These are phyloP conservation scores for Drosophila yakuba DNA, from an alignment of 1,140 invertebrate species.

Conservation along the genomic window DNA sequence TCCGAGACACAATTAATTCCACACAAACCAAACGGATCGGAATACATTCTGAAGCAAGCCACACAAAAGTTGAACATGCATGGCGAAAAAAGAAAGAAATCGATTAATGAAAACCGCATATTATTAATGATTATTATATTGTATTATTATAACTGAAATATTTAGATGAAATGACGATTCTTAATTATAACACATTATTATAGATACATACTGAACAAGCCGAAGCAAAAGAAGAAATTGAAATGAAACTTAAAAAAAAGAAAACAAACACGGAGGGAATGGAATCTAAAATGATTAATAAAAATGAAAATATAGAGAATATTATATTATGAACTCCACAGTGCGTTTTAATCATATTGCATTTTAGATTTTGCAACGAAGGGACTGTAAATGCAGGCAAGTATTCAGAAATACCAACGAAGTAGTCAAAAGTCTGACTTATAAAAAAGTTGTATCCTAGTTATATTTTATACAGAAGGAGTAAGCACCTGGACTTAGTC, in stretches of 20 bases:
- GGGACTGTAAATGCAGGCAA: too few relatives aligned
- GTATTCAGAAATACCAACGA: too few relatives aligned
- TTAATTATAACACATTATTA: slow-evolving; percentile 85
- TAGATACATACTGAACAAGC: slow-evolving; percentile 78
- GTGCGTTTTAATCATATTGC: slow-evolving; percentile 13
- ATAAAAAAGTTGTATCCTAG: too few relatives aligned
- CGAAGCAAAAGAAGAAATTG: slow-evolving; percentile 59
- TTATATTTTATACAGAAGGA: too few relatives aligned
- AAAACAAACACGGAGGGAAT: slow-evolving; percentile 35
- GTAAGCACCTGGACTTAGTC: too few relatives aligned
- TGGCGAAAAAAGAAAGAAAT: slow-evolving; percentile 27
- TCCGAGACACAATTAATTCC: slow-evolving; percentile 31
- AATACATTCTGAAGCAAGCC: slow-evolving; percentile 24
- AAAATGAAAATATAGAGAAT: slow-evolving; percentile 84
- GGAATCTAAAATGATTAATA: slow-evolving; percentile 75
- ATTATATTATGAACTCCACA: slow-evolving; percentile 79
- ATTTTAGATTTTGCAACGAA: too few relatives aligned
- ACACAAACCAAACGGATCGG: slow-evolving; percentile 39
- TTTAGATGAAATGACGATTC: slow-evolving; percentile 85
- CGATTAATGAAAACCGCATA: slow-evolving; percentile 46
- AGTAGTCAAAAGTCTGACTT: too few relatives aligned
- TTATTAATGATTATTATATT: slow-evolving; percentile 83
- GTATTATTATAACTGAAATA: slow-evolving; percentile 85
- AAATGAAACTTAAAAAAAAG: slow-evolving; percentile 63
- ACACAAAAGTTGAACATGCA: slow-evolving; percentile 53